phyloP scores from a whole-genome alignment of 1,140 invertebrate genomes.

The Lerema accius region DNA sequence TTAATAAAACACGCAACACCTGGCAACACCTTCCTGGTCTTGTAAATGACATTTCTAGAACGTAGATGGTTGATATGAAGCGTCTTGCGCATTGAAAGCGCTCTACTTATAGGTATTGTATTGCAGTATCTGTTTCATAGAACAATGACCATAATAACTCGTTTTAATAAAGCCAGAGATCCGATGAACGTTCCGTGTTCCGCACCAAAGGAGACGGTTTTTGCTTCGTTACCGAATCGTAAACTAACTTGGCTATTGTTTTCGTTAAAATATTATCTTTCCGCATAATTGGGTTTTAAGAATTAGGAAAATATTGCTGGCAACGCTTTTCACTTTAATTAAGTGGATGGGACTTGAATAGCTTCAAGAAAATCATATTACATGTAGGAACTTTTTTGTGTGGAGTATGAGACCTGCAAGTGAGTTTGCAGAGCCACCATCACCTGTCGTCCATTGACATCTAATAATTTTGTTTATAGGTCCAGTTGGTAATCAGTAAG shows the following conservation, averaged over 20 bases:
- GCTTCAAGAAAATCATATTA: too few species aligned
- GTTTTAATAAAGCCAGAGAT: constrained; percentile 41
- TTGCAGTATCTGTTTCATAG: constrained; percentile 41
- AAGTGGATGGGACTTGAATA: too few species aligned
- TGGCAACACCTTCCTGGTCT: constrained; percentile 43
- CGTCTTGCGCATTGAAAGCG: constrained; percentile 43
- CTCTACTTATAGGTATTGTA: constrained; percentile 43
- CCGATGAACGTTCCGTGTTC: constrained; percentile 48
- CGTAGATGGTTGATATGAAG: constrained; percentile 43
- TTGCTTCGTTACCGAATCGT: constrained; percentile 39
- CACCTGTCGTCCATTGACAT: too few species aligned
- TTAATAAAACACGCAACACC: constrained; percentile 28
- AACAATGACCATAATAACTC: constrained; percentile 17
- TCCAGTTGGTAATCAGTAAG: too few species aligned
- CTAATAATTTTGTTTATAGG: too few species aligned
- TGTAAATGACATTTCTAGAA: constrained; percentile 61
- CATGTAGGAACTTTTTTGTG: too few species aligned
- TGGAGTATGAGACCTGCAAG: too few species aligned
- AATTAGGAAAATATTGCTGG: background rate
- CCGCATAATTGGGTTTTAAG: constrained; percentile 33
- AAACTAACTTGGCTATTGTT: constrained; percentile 47
- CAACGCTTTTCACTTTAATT: background rate
- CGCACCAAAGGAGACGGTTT: constrained; percentile 36
- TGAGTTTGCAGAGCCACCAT: too few species aligned
- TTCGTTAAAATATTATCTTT: constrained; percentile 45